Evolutionary conservation across 2,797 vertebrate species (phyloP).

Genomic region (Danio aesculapii): DNA sequence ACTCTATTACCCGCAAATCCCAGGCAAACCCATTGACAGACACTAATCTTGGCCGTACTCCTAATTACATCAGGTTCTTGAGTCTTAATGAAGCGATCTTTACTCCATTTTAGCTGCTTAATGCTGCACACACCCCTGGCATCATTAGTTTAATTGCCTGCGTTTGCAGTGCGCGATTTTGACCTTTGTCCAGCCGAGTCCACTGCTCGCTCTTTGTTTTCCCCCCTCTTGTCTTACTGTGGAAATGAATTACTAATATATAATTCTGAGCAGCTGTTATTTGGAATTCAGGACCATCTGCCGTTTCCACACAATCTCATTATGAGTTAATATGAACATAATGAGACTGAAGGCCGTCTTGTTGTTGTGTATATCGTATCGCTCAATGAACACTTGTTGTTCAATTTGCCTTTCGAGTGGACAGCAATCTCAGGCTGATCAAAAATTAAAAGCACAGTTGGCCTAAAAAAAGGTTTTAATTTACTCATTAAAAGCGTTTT

Average conservation of each 20-base stretch:
- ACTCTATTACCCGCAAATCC: conserved; percentile 84
- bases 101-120: conserved; percentile 79
- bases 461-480: no score
- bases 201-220: conserved; percentile 55
- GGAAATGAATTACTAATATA: conserved; percentile 53
- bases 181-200: conserved; percentile 64
- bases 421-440: not conserved
- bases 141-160: conserved; percentile 74
- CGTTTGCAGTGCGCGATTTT: conserved; percentile 69
- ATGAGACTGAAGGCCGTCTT: conserved; percentile 28
- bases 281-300: conserved; percentile 55
- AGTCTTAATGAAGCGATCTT: conserved; percentile 87
- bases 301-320: conserved; percentile 41
- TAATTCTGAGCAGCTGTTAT: conserved; percentile 53
- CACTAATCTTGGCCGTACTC: conserved; percentile 79
- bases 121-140: conserved; percentile 74
- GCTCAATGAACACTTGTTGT: conserved; percentile 31
- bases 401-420: conserved; percentile 29
- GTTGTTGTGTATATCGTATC: not conserved
- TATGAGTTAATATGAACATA: conserved; percentile 43
- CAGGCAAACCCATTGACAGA: conserved; percentile 65
- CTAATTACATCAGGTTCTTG: conserved; percentile 85
- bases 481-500: no score
- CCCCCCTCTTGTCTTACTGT: conserved; percentile 15
- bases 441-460: not conserved